A percentile compares a stretch with the other conserved stretches of the same genome.
phyloP scores from a whole-genome alignment of 2,797 vertebrate genomes.

The Linurgus olivaceus region DNA sequence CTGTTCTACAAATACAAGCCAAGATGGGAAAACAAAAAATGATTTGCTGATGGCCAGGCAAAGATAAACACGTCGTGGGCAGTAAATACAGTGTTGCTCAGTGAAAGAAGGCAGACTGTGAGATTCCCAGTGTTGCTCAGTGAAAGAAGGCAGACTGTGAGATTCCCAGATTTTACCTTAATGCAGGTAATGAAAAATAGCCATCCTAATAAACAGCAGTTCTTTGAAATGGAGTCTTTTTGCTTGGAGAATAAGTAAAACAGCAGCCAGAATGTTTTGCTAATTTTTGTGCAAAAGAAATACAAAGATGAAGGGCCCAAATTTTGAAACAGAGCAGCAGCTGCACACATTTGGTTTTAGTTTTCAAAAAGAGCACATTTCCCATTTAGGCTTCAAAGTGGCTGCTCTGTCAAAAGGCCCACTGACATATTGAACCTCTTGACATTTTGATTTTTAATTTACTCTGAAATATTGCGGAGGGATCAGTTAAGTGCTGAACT shows the following conservation, averaged over 20 bases:
- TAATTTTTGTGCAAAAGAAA: background rate
- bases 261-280: slow-evolving; percentile 8
- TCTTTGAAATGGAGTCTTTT: background rate
- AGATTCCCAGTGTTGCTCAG: background rate
- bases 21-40: slow-evolving; percentile 28
- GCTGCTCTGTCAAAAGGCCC: slow-evolving; percentile 45
- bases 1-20: slow-evolving; percentile 30
- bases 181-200: background rate
- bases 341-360: slow-evolving; percentile 18
- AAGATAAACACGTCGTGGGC: background rate
- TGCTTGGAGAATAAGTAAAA: background rate
- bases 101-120: background rate
- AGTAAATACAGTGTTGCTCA: background rate
- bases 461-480: slow-evolving; percentile 35
- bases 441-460: slow-evolving; percentile 70
- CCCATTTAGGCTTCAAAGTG: slow-evolving; percentile 55
- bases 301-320: background rate
- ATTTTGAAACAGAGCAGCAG: slow-evolving; percentile 3
- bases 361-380: slow-evolving; percentile 6
- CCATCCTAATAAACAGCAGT: background rate
- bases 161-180: background rate
- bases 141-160: background rate
- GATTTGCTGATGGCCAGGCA: background rate
- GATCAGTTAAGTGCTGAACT: slow-evolving; percentile 50
- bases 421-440: slow-evolving; percentile 61